phyloP scores from a whole-genome alignment of 2,797 vertebrate genomes.

The Myotis daubentonii region DNA sequence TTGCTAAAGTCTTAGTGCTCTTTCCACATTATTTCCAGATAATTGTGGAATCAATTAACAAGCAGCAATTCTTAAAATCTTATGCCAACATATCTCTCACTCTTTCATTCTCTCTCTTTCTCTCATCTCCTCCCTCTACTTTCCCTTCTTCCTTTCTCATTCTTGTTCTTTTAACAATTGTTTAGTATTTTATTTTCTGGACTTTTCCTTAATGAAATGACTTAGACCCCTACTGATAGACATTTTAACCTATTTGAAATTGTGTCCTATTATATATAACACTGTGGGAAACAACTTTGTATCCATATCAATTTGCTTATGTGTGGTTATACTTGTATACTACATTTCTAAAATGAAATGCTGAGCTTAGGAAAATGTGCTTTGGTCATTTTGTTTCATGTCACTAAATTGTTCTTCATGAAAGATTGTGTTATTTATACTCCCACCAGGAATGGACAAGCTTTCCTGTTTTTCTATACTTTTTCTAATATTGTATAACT shows the following conservation, averaged over 20 bases:
- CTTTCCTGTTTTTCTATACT: neutral
- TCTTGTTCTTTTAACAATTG: neutral
- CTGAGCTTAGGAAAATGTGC: neutral
- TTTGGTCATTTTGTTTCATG: neutral
- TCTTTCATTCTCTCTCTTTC: no score
- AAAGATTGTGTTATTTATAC: neutral
- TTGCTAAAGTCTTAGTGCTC: neutral
- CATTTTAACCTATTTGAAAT: conserved; percentile 20
- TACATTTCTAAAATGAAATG: neutral
- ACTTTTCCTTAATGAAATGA: neutral
- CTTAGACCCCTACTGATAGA: neutral
- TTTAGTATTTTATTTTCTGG: neutral
- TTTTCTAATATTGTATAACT: neutral
- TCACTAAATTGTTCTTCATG: neutral
- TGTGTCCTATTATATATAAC: neutral
- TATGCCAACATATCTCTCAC: neutral
- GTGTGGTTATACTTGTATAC: neutral
- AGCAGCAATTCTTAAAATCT: neutral
- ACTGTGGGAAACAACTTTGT: neutral
- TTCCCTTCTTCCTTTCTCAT: neutral
- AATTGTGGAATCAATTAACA: neutral
- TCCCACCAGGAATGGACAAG: neutral
- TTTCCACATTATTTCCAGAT: neutral
- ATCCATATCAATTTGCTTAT: neutral
- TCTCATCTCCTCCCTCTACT: rapidly evolving